Evolutionary conservation across 2,113 vertebrate genomes (phyloP), one percentile per base, ranked within the genome.

Genomic region (Crotalus tigris): DNA sequence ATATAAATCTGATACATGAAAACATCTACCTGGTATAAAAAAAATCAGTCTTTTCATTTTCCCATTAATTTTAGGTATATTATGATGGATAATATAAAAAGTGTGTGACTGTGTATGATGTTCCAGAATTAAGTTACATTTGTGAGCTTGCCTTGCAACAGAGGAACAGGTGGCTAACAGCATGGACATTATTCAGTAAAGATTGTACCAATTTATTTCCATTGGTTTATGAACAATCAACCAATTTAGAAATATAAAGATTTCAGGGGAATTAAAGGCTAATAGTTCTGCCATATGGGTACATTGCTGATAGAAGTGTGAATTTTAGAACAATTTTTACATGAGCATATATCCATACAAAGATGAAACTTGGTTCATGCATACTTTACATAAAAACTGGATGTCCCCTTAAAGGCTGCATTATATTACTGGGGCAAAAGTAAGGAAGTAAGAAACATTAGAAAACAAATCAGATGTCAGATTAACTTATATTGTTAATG

Each of bases 51-150:
- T 85, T 81, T 89, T 89, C 12, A 3, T 57, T 57, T 39, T 89
- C 33, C 23, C 12, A 39, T 39, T 81, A 61, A 89, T 92, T 89
- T 81, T 61, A 55, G 9, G 69, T 85, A 15, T 54, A 44, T 59
- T 57, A n/a, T 51, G 4, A 33, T 61, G 55, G 81, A 58, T 61
- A 13, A 55, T 94, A 59, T 49, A 33, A 85, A 89, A 91, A 44
- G 46, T 87, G 46, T 87, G 61, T 94, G 93, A 90, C 64, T 89
- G 26, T 94, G 57, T 85, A 55, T 92, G 89, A 26, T 91, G 46
- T 19, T 88, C 86, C 91, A 49, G 29, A 92, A 94, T 85, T 90
- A 91, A 94, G 90, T 61, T 29, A 91, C 44, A 93, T 17, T 92
- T 91, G 89, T 87, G 55, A 54, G 10, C 92, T 46, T 91, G 39